Evolutionary conservation across 2,888 invertebrate genomes (phyloP), one percentile per base, ranked within the genome.

Genomic region (Andrena fulva): DNA sequence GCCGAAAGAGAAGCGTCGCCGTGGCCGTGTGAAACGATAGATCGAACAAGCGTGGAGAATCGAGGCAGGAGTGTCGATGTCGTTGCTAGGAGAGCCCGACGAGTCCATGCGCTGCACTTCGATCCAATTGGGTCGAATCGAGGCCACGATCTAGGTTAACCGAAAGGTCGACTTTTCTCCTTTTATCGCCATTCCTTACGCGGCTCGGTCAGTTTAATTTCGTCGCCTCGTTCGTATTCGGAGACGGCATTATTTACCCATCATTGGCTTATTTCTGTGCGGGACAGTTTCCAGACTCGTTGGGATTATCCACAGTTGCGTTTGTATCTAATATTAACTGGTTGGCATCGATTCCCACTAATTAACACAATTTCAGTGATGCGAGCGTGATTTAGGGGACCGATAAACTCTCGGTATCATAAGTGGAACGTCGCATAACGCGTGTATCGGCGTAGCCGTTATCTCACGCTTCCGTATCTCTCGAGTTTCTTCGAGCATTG

Each of bases 141-240:
- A 86, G 89, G 87, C 85, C 89, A 82, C 88, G 90, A 92, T 91
- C 91, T 92, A 86, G 92, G 91, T 92, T 91, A 91, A 92, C 89
- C 87, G 89, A 89, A 86, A 88, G 81, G 72, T 87, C 82, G 83
- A 64, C 80, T 78, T 85, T 85, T 80, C 86, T 78, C 77, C 73
- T 59, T 81, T 81, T 72, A 78, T 80, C 84, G 75, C 2, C 72
- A 48, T 72, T 42, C 42, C 56, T 77, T 64, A 42, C 71, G 74
- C 69, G 63, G 54, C 50, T 33, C 31, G 7, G 27, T 27, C 29
- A 31, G 48, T 56, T 75, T 54, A 71, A 59, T 66, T 68, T 33
- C 29, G 63, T 60, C 67, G n/a, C 24, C 24, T 8, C 8, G 24
- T 56, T 56, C 27, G 54, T 10, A 27, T 20, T 56, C 27, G 12